Evolutionary conservation across 2,888 invertebrate species (phyloP).

Genomic region (Drosophila infuscata): DNA sequence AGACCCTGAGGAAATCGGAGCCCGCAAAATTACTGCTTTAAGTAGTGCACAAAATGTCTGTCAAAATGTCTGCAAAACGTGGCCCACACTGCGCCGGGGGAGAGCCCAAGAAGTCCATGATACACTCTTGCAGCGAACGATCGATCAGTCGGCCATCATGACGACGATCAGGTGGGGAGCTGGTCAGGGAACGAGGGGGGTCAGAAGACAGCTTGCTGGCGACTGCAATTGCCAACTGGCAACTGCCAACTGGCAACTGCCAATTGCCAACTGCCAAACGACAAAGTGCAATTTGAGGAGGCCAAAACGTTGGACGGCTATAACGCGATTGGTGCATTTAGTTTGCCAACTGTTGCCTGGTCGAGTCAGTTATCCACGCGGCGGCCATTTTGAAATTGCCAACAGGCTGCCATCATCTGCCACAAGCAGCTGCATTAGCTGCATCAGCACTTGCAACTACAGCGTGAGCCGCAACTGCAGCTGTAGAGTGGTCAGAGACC

Average conservation of each 20-base stretch:
- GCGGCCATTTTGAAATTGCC: slow-evolving; percentile 70
- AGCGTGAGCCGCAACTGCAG: slow-evolving; percentile 4
- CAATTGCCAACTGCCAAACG: slow-evolving; percentile 50
- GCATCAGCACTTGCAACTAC: background rate
- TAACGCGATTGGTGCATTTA: slow-evolving; percentile 81
- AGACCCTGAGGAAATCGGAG: slow-evolving; percentile 21
- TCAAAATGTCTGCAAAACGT: slow-evolving; percentile 78
- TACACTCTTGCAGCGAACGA: slow-evolving; percentile 14
- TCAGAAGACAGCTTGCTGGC: slow-evolving; percentile 8
- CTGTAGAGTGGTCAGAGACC: too few relatives aligned
- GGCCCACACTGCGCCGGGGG: slow-evolving; percentile 61
- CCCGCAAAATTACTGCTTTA: slow-evolving; percentile 63
- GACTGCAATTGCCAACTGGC: slow-evolving; percentile 22
- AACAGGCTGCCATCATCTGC: slow-evolving; percentile 17
- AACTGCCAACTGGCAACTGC: slow-evolving; percentile 45
- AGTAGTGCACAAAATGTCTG: slow-evolving; percentile 41
- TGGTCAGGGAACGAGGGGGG: background rate
- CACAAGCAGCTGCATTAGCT: slow-evolving; percentile 12
- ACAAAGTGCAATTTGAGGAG: slow-evolving; percentile 63
- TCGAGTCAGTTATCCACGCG: slow-evolving; percentile 36
- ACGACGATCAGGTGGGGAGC: background rate
- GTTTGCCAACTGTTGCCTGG: slow-evolving; percentile 47
- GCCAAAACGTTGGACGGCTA: slow-evolving; percentile 72
- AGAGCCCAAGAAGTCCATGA: slow-evolving; percentile 10
- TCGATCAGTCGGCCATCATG: slow-evolving; percentile 62